Percentiles rank a stretch among this genome's conserved stretches.
These are phyloP conservation scores for Ornithoptera priamus DNA, from an alignment of 2,888 invertebrate species.

Conservation along the genomic window DNA sequence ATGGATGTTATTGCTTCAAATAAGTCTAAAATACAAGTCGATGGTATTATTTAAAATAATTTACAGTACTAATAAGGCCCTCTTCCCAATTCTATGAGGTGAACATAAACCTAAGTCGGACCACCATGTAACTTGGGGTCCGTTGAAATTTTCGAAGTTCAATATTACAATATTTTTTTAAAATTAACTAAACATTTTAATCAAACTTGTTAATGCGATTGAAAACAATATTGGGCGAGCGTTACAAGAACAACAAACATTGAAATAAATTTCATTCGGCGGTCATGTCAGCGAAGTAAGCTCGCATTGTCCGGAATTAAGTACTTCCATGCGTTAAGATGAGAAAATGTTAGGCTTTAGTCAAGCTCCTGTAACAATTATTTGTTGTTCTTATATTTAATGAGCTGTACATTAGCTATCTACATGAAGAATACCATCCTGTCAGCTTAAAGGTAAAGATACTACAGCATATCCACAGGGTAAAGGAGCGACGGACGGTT, in stretches of 20 bases:
- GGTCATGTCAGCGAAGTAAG: not conserved
- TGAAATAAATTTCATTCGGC: not conserved
- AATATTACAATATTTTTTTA: not conserved
- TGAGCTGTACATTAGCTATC: conserved; percentile 3
- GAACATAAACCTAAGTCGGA: not conserved
- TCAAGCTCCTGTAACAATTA: too few relatives aligned
- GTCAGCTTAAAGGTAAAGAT: not conserved
- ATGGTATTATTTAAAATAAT: conserved; percentile 1
- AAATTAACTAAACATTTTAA: not conserved
- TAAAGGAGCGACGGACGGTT: too few relatives aligned
- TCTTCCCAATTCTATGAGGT: conserved; percentile 2
- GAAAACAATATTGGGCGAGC: conserved; percentile 2
- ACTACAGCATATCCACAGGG: too few relatives aligned
- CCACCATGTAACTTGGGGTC: not conserved
- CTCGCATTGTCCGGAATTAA: too few relatives aligned
- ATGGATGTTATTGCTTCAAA: not conserved
- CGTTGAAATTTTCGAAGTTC: not conserved
- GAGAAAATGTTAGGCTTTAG: too few relatives aligned
- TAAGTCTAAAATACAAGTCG: not conserved
- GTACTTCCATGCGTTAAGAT: too few relatives aligned
- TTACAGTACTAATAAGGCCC: conserved; percentile 10
- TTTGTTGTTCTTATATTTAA: not conserved
- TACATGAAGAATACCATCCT: conserved; percentile 4
- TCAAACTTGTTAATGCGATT: not conserved
- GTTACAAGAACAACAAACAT: not conserved